Base-by-base conservation (phyloP, 2,888 invertebrate genomes). In the Encarsia formosa region DNA sequence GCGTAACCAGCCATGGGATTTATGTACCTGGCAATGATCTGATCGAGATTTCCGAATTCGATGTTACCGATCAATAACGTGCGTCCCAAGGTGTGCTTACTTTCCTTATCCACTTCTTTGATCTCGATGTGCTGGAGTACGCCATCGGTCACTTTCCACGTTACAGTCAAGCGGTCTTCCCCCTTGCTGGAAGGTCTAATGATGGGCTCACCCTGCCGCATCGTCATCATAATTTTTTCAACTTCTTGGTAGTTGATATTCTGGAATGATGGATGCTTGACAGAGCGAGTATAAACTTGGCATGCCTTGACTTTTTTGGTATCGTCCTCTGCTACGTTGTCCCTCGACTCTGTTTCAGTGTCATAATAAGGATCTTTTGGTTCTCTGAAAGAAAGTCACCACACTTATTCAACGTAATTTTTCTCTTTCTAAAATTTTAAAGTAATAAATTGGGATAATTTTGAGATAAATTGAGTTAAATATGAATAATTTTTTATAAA, bases 31-130 rank as follows among this genome's bases (percentile, higher is more conserved):
- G 98, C 97, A 49, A 99, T 91, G 54, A 99, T 99, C 85, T 99
- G 99, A 75, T 99, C 99, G 26, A 99, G 78, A 76, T 99, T 99
- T 77, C 99, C 99, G 74, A 94, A 99, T 68, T 96, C 95, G 65
- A 96, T 91, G 55, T 82, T 85, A 29, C 86, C 87, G 63, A 98
- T 98, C 85, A 87, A 88, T 11, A 98, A 78, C 69, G 79, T 81
- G 65, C 84, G 84, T 44, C 98, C 98, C 61, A 99, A 77, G 49
- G 95, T 94, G 72, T 97, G 99, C 0, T 91, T 88, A 70, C 98
- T 97, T 68, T 92, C 90, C 77, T 99, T 99, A 13, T 93, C 93
- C 69, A 95, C 91, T 74, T 99, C 99, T 41, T 87, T 80, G 0
- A 99, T 87, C 70, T 97, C 97, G 53, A 99, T 93, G 70, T 99